Evolutionary conservation across 1,140 invertebrate species (phyloP).

Genomic region (Brachionus rotundiformis): DNA sequence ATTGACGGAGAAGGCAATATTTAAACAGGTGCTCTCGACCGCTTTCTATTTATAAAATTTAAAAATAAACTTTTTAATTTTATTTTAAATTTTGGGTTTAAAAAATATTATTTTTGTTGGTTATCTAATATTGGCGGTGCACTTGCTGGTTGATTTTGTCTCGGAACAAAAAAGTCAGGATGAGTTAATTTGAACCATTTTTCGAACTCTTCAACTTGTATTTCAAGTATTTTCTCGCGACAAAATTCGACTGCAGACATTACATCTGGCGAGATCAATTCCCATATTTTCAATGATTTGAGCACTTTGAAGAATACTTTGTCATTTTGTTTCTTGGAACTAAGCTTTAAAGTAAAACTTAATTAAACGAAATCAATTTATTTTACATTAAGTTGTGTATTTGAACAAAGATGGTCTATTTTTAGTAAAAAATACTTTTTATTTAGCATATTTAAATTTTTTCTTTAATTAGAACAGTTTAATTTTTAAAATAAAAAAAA

Average conservation of each 20-base stretch:
- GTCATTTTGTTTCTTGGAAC: slow-evolving; percentile 30
- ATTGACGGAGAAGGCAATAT: background rate
- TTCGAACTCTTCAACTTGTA: slow-evolving; percentile 62
- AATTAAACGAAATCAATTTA: background rate
- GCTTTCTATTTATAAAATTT: slow-evolving; percentile 16
- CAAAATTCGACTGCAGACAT: slow-evolving; percentile 63
- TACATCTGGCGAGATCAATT: slow-evolving; percentile 63
- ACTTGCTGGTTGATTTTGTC: slow-evolving; percentile 12
- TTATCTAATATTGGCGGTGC: background rate
- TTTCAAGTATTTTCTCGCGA: slow-evolving; percentile 61
- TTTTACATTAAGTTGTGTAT: no score
- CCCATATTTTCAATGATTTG: slow-evolving; percentile 56
- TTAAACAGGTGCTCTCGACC: background rate
- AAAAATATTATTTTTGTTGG: background rate
- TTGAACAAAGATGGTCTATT: background rate
- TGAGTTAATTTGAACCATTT: slow-evolving; percentile 59
- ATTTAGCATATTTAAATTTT: no score
- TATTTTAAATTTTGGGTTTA: background rate
- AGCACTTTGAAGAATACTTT: slow-evolving; percentile 2
- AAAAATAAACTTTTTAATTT: slow-evolving; percentile 1
- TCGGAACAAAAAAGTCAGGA: slow-evolving; percentile 28
- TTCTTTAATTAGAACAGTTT: no score
- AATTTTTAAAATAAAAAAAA: no score
- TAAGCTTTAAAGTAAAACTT: slow-evolving; percentile 2
- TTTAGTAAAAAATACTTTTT: no score